Base-by-base conservation (phyloP, 2,113 vertebrate species). In the Glaucomys volans region DNA sequence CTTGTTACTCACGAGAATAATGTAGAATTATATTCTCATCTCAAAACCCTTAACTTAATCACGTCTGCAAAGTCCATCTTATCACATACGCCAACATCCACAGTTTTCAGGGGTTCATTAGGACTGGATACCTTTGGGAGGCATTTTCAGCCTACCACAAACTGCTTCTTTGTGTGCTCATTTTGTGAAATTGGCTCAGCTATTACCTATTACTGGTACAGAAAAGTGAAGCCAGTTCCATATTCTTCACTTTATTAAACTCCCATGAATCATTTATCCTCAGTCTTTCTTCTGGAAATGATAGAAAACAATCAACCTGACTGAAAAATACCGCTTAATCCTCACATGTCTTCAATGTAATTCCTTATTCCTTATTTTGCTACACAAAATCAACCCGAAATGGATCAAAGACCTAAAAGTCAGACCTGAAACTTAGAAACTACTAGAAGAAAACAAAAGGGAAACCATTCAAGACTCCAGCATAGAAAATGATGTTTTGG, bases 171-270 rank as follows among this genome's bases (percentile, higher is more conserved):
- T 67, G 28, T 85, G 28, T 32, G 42, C 8, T 44, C 57, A 84
- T 85, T 87, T 92, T 77, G 44, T 87, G 71, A 76, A 92, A 62
- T 13, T 86, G 66, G 8, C 86, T 93, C n/a, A 47, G 13, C 75
- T 80, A 67, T 71, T 87, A 95, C 35, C 82, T 80, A 67, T 71
- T 87, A 95, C 35, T 79, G 89, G 67, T 8, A 85, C 37, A 82
- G 37, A 69, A 87, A 94, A 95, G 84, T 24, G 17, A 85, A 84
- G 7, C 44, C 75, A 91, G 5, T 52, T 94, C 64, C 44, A 96
- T 84, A 84, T 35, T 94, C 82, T 86, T 96, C 75, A 89, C 89
- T 95, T 96, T 82, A 82, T 90, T 87, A 92, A 91, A 84, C 64
- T 95, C 42, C 24, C 52, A 75, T 59, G 44, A 93, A 92, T 94